phyloP scores from a whole-genome alignment of 2,888 invertebrate species.

The Peribatodes rhomboidaria region DNA sequence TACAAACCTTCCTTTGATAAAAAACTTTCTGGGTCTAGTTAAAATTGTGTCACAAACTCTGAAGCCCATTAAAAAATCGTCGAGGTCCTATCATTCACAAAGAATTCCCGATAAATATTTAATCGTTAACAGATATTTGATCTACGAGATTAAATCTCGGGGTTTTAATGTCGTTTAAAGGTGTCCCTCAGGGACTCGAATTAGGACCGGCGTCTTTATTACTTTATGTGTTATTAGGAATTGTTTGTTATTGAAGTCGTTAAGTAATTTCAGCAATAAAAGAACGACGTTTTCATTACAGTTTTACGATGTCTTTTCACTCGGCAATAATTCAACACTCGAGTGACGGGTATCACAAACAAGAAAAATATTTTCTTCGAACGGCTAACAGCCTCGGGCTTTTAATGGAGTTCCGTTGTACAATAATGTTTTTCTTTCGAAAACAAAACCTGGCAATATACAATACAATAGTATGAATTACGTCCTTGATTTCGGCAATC shows the following conservation, averaged over 20 bases:
- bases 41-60: not conserved
- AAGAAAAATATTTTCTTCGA: slow-evolving; percentile 55
- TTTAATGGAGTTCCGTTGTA: slow-evolving; percentile 56
- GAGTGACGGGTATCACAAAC: slow-evolving; percentile 46
- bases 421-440: slow-evolving; percentile 38
- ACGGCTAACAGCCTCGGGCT: slow-evolving; percentile 42
- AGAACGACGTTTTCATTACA: slow-evolving; percentile 60
- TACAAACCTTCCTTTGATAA: not conserved
- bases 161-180: slow-evolving; percentile 31
- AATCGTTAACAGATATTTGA: slow-evolving; percentile 46
- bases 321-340: slow-evolving; percentile 57
- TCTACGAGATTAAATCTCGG: slow-evolving; percentile 33
- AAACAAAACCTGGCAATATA: not conserved
- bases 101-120: slow-evolving; percentile 26
- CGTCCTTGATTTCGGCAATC: no score
- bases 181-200: slow-evolving; percentile 16
- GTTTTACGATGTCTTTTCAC: slow-evolving; percentile 66
- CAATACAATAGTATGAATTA: no score
- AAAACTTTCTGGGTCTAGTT: not conserved
- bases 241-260: slow-evolving; percentile 29
- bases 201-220: slow-evolving; percentile 22
- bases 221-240: slow-evolving; percentile 12
- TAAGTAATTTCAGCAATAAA: slow-evolving; percentile 42
- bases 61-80: slow-evolving; percentile 3
- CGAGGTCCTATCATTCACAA: not conserved